These are phyloP conservation scores for Unio delphinus DNA, from an alignment of 2,888 invertebrate genomes.

Conservation along the genomic window DNA sequence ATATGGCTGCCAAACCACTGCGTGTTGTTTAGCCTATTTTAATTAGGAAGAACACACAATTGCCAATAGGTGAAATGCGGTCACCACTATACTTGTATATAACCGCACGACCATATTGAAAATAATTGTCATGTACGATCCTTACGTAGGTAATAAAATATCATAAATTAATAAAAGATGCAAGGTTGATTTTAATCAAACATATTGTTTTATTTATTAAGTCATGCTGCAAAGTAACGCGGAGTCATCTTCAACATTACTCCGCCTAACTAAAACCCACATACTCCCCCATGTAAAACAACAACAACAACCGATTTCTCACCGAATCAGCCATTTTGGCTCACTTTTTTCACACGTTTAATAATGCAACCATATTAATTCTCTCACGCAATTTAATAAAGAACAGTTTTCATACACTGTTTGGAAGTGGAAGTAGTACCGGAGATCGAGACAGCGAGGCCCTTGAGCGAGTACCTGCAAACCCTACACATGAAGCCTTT, in stretches of 20 bases:
- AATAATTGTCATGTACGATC: too few species aligned
- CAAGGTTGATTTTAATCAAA: too few species aligned
- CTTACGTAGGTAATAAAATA: too few species aligned
- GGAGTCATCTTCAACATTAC: slow-evolving; percentile 47
- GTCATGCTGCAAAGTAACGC: slow-evolving; percentile 13
- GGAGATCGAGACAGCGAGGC: slow-evolving; percentile 32
- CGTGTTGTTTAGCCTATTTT: slow-evolving; percentile 9
- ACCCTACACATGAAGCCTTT: slow-evolving; percentile 41
- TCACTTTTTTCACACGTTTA: slow-evolving; percentile 1
- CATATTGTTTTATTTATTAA: too few species aligned
- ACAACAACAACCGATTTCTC: slow-evolving; percentile 8
- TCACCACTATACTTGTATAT: slow-evolving; percentile 5
- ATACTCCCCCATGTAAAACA: slow-evolving; percentile 3
- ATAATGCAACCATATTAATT: slow-evolving; percentile 1
- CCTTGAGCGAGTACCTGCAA: slow-evolving; percentile 55
- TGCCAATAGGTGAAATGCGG: slow-evolving; percentile 14
- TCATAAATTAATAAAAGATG: too few species aligned
- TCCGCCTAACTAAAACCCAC: slow-evolving; percentile 39
- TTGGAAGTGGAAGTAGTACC: slow-evolving; percentile 49
- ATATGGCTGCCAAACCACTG: slow-evolving; percentile 43
- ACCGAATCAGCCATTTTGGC: slow-evolving; percentile 33
- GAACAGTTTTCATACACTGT: background rate
- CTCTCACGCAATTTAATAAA: background rate
- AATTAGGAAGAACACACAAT: slow-evolving; percentile 18
- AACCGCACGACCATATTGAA: too few species aligned